Conservation (phyloP, 2,113 vertebrate genomes). For the Hyaena hyaena region DNA sequence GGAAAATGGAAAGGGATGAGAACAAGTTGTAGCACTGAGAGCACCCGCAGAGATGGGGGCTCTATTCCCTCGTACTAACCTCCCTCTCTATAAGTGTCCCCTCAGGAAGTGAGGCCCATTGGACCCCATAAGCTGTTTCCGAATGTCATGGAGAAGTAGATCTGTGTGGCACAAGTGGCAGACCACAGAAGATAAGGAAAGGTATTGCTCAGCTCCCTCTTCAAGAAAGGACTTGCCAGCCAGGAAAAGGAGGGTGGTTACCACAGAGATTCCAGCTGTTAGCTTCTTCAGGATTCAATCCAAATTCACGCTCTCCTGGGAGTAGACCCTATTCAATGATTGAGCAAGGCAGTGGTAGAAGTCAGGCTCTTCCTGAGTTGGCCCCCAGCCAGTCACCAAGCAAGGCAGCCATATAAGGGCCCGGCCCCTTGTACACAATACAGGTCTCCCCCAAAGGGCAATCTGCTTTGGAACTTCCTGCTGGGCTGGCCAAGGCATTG, state of each 20-base stretch:
- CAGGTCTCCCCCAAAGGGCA: neutral
- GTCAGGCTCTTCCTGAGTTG: neutral
- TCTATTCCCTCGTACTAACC: neutral
- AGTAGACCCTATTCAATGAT: neutral
- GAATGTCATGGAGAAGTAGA: neutral
- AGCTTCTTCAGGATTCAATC: neutral
- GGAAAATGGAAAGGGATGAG: neutral
- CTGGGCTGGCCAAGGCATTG: neutral
- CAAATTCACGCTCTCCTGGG: neutral
- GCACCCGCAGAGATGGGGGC: neutral
- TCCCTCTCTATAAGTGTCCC: neutral
- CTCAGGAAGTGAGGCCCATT: neutral
- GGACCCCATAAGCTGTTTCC: neutral
- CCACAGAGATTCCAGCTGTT: neutral
- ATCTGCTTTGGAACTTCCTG: neutral
- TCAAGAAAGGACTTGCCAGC: neutral
- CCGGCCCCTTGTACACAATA: rapidly evolving
- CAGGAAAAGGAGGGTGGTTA: neutral
- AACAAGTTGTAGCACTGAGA: neutral
- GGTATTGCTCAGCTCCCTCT: neutral
- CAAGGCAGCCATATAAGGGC: neutral
- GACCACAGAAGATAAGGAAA: neutral
- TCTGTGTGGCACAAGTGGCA: neutral
- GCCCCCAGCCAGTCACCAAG: neutral
- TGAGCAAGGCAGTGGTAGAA: neutral